phyloP scores from a whole-genome alignment of 37 sponge, comb jelly and placozoan species.

The Beroe forskalii region DNA sequence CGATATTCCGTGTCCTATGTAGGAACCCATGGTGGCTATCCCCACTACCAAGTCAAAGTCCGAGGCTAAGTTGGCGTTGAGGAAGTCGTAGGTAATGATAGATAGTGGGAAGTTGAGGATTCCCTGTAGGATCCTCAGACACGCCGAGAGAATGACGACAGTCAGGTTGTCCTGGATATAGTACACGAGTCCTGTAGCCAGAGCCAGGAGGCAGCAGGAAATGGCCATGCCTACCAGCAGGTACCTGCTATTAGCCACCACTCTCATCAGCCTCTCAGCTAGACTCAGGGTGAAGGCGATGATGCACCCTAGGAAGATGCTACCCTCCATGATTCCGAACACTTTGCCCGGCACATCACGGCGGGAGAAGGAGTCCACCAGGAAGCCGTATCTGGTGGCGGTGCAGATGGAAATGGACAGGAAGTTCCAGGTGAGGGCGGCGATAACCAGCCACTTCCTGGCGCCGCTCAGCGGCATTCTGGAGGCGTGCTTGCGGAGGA shows the following conservation, averaged over 20 bases:
- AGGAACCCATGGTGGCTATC: constrained; percentile 1
- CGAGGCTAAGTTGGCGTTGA: background rate
- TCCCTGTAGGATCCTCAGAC: background rate
- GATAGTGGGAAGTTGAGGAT: background rate
- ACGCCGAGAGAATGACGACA: background rate
- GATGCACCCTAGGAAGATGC: background rate
- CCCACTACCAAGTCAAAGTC: constrained; percentile 27
- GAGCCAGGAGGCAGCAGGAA: background rate
- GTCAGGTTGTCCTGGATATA: background rate
- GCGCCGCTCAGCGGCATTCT: background rate
- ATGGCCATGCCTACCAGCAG: background rate
- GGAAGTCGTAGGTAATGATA: constrained; percentile 1
- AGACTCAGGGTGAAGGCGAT: background rate
- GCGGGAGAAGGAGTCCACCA: constrained; percentile 10
- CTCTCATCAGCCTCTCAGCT: background rate
- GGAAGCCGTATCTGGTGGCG: constrained; percentile 35
- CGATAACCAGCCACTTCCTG: constrained; percentile 15
- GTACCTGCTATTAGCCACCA: background rate
- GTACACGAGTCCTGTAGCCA: background rate
- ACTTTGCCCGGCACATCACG: background rate
- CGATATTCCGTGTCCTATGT: background rate
- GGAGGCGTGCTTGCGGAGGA: too few relatives aligned
- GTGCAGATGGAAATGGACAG: background rate
- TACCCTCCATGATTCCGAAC: background rate
- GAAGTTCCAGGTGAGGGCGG: background rate